Conservation (phyloP, 2,113 vertebrate species). For the Tursiops truncatus region DNA sequence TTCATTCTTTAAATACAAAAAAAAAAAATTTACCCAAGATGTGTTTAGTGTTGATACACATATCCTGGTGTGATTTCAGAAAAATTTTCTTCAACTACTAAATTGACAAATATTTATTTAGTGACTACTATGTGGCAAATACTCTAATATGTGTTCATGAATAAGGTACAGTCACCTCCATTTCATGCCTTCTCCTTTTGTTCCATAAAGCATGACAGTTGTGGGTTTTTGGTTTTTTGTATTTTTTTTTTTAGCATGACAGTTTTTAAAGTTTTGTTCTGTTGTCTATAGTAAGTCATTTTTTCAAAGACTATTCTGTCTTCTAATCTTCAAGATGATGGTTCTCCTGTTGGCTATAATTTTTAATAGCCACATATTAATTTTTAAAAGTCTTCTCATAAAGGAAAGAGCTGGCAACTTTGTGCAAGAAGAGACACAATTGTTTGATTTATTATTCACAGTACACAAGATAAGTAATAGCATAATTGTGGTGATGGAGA, state of each 20-base stretch:
- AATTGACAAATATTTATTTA: background rate
- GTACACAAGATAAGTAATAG: background rate
- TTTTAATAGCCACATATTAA: background rate
- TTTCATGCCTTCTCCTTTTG: background rate
- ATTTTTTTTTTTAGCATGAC: no score
- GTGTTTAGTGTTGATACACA: background rate
- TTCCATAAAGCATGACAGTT: background rate
- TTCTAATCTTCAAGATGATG: background rate
- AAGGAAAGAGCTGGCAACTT: background rate
- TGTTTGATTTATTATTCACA: background rate
- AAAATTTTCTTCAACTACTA: background rate
- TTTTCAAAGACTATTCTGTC: background rate
- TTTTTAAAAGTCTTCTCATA: background rate
- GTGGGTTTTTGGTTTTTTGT: no score
- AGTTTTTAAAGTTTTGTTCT: background rate
- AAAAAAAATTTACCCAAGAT: background rate
- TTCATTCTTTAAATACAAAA: slow-evolving; percentile 13
- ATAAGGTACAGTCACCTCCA: background rate
- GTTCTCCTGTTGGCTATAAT: background rate
- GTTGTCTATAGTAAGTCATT: background rate
- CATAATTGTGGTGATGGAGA: background rate
- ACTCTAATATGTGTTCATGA: background rate
- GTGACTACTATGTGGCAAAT: background rate
- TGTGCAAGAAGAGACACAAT: background rate
- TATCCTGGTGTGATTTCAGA: background rate